Evolutionary conservation across 2,113 vertebrate species (phyloP), one percentile per base, ranked within the genome.

Genomic region (Tauraco erythrolophus): DNA sequence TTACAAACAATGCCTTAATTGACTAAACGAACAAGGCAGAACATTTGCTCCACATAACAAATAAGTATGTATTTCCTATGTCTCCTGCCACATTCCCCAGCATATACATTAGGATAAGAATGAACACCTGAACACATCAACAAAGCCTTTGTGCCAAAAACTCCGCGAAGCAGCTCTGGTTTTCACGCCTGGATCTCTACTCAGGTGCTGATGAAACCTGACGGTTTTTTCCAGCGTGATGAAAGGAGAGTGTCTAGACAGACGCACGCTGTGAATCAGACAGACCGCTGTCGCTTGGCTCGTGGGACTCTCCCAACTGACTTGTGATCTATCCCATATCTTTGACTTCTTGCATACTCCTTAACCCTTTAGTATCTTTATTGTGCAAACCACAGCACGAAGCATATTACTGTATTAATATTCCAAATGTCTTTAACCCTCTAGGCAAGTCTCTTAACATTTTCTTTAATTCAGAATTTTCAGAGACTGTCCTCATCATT

Each of bases 1-100:
- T 94, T 87, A 66, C 72, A 75, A 94, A 93, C 79, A 95, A 15
- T 0, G 0, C 68, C 94, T 70, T 97, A 94, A 96, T 88, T 91
- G 88, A 48, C 61, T 91, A 71, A 84, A 94, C 89, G 68, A 92
- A 91, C 41, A 89, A 91, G 91, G 46, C 43, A 93, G 95, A 84
- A 74, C 68, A 27, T 78, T 93, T 77, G 6, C 46, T 94, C 60
- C 86, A 70, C 25, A 7, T 13, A 75, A 71, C 23, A 41, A 33
- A 19, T 37, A 77, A 72, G 24, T 30, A 54, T 0, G 2, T 2
- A 10, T 56, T 91, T 78, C 37, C 51, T 74, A 4, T 18, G 16
- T 33, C 72, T 87, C 33, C 84, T 60, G 51, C 72, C 50, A 30
- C 22, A 8, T 54, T 88, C 60, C 54, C 39, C 22, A 70, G 37